Evolutionary conservation across 2,113 vertebrate genomes (phyloP).

Genomic region (Nyctereutes procyonoides): DNA sequence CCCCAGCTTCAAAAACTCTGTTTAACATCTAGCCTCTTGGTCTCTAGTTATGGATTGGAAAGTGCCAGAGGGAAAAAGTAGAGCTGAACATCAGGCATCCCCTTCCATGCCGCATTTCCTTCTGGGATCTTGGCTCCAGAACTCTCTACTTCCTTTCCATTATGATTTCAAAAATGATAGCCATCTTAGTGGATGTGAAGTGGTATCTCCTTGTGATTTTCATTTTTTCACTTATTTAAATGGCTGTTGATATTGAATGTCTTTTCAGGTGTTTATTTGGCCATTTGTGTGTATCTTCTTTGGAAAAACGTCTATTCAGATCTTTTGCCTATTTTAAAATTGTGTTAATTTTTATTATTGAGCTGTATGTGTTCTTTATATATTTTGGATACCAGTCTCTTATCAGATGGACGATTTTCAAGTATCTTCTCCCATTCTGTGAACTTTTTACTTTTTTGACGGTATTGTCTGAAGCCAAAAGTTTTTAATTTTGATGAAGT

Average conservation of each 20-base stretch:
- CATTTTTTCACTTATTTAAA: constrained; percentile 40
- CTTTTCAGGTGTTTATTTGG: background rate
- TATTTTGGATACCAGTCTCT: background rate
- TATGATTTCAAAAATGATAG: background rate
- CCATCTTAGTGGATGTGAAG: background rate
- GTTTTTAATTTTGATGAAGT: background rate
- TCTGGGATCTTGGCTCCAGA: background rate
- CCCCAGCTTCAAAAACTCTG: background rate
- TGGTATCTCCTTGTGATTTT: background rate
- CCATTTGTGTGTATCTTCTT: background rate
- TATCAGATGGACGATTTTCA: background rate
- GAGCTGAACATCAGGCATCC: too few relatives aligned
- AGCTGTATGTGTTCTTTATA: background rate
- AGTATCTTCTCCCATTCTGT: background rate
- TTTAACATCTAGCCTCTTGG: background rate
- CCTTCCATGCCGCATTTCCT: background rate
- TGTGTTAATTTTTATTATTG: background rate
- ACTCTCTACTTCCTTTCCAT: background rate
- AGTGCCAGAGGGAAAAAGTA: background rate
- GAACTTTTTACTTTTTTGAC: background rate
- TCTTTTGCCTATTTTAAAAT: background rate
- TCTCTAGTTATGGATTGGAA: background rate
- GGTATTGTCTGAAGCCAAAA: background rate
- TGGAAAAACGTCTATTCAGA: background rate
- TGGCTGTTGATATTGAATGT: background rate